These are phyloP conservation scores for Mustelus asterias DNA, from an alignment of 2,113 vertebrate species.

Conservation along the genomic window DNA sequence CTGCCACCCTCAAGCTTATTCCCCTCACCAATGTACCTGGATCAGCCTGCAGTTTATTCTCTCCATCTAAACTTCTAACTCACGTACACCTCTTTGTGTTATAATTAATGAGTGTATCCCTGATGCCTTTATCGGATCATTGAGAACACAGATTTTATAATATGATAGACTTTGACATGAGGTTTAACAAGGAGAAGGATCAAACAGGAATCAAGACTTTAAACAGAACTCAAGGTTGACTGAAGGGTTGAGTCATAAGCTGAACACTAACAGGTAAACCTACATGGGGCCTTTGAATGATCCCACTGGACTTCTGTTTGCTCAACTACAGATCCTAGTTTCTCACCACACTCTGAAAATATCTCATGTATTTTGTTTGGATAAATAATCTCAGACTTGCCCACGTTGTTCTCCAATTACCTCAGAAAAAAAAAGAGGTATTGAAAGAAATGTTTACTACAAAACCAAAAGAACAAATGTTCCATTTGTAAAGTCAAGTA, in stretches of 20 bases:
- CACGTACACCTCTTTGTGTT: neutral
- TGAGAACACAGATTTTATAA: neutral
- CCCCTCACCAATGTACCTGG: neutral
- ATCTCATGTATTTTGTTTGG: no score
- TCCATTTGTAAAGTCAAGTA: neutral
- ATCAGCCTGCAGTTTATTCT: neutral
- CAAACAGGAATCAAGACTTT: neutral
- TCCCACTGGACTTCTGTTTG: no score
- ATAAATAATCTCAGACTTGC: no score
- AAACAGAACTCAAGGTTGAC: neutral
- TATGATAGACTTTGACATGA: neutral
- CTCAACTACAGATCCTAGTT: no score
- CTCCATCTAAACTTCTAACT: neutral
- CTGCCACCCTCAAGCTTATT: neutral
- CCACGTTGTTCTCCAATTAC: no score
- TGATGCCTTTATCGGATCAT: neutral
- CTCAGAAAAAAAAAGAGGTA: neutral
- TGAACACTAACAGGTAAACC: neutral
- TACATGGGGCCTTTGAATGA: no score
- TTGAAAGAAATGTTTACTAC: neutral
- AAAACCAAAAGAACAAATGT: neutral
- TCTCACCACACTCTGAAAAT: no score
- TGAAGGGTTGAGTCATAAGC: no score
- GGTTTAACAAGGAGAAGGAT: no score
- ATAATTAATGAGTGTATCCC: neutral